These are phyloP conservation scores for Pelvicachromis taeniatus DNA, from an alignment of 2,113 vertebrate species.

Conservation along the genomic window DNA sequence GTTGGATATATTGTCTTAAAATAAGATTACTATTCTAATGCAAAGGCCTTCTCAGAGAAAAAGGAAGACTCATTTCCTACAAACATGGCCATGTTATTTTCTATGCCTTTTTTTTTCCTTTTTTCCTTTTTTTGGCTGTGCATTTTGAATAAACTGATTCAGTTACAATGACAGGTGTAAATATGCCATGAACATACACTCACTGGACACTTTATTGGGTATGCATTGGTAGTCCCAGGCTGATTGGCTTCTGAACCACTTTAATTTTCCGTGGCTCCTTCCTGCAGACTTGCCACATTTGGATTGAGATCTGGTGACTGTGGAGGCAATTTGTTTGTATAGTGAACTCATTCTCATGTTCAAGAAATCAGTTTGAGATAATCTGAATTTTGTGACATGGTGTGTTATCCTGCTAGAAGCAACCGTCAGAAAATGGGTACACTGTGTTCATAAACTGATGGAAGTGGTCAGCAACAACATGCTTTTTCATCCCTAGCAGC, in stretches of 20 bases:
- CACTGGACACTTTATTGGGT: not conserved
- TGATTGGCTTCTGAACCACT: not conserved
- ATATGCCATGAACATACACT: not conserved
- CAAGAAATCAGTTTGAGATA: not conserved
- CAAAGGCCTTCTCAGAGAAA: not conserved
- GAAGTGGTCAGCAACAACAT: not conserved
- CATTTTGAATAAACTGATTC: not conserved
- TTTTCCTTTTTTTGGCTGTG: not conserved
- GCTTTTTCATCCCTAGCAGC: not conserved
- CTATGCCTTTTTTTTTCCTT: not conserved
- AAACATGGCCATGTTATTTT: not conserved
- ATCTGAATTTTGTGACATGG: not conserved
- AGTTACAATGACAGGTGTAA: not conserved
- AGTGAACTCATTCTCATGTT: not conserved
- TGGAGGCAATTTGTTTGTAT: not conserved
- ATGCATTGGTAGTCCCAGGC: not conserved
- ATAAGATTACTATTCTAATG: not conserved
- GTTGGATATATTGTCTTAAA: not conserved
- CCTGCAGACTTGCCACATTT: not conserved
- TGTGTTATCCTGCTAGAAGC: not conserved
- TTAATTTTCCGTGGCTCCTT: not conserved
- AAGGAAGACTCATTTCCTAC: not conserved
- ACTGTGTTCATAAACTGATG: not conserved
- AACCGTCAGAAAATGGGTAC: not conserved
- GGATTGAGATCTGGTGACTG: not conserved